These are phyloP conservation scores for Pelodiscus sinensis DNA, from an alignment of 2,113 vertebrate genomes.

Conservation along the genomic window DNA sequence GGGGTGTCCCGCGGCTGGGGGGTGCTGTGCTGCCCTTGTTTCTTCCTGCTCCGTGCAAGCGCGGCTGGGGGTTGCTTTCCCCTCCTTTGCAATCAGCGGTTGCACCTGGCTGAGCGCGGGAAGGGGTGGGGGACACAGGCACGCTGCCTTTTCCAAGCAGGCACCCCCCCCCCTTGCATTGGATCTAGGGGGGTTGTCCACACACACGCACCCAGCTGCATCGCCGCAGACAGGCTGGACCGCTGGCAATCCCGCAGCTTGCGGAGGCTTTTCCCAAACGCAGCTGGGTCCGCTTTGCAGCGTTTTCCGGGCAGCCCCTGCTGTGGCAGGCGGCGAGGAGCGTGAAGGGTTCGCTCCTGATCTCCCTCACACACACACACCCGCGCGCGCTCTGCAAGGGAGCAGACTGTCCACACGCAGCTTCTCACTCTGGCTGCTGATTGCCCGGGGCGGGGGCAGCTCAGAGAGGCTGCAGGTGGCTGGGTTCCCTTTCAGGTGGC, in stretches of 20 bases:
- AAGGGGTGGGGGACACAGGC: too few relatives aligned
- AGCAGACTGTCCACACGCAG: not conserved
- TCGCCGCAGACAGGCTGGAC: conserved; percentile 7
- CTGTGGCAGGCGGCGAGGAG: not conserved
- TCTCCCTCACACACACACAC: not conserved
- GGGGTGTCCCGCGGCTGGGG: too few relatives aligned
- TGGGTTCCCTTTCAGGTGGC: conserved; percentile 16
- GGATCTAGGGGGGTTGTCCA: accelerated
- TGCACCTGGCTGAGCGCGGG: too few relatives aligned
- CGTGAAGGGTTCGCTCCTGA: not conserved
- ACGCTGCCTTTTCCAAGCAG: not conserved
- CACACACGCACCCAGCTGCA: too few relatives aligned
- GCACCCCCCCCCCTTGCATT: too few relatives aligned
- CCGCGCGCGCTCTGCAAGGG: not conserved
- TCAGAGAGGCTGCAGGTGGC: not conserved
- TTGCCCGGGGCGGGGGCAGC: not conserved
- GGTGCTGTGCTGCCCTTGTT: too few relatives aligned
- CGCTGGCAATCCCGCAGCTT: not conserved
- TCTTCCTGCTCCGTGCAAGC: not conserved
- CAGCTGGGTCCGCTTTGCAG: not conserved
- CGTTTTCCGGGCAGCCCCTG: not conserved
- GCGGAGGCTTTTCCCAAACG: not conserved
- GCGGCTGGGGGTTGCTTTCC: not conserved
- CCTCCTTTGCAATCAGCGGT: too few relatives aligned
- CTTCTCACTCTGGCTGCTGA: not conserved